Evolutionary conservation across 2,888 invertebrate species (phyloP), one percentile per base, ranked within the genome.

Genomic region (Latheticus oryzae): DNA sequence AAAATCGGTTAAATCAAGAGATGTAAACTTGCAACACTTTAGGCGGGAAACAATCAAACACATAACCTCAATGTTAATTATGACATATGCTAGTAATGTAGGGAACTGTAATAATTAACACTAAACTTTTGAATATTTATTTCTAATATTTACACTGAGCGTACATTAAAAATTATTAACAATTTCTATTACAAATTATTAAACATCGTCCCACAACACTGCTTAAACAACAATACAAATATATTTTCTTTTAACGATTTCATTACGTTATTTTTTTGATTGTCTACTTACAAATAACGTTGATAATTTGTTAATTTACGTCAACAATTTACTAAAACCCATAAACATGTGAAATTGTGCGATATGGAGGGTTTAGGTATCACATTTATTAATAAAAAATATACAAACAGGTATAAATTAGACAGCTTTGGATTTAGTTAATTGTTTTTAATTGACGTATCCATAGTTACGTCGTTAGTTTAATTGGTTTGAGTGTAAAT

Each of bases 331-430:
- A 19, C 50, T 50, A 38, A 47, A 37, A 37, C 50, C 50, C 37
- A 50, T 50, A 42, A 53, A 48, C 12, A 40, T 48, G 40, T 48
- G 55, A 55, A 37, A 58, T 54, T 59, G 59, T 59, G 59, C 59
- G 59, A 54, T 59, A 59, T 59, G 59, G 59, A 59, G 54, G 59
- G 59, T 59, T 59, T 30, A 59, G 54, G 59, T 59, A 59, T 59
- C 59, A 59, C 59, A 59, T 59, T 54, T 17, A 59, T 42, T 5
- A 58, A 53, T 45, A 23, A 35, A n/a, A 33, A 32, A 23, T 35
- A 33, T 11, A 33, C n/a, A n/a, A n/a, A n/a, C n/a, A n/a, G n/a
- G n/a, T n/a, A n/a, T n/a, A 40, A 28, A 37, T 37, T 19, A 28
- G 12, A 2, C 3, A 19, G 3, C 21, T 5, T 19, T 19, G n/a